A percentile compares a stretch with the other conserved stretches of the same genome.
phyloP scores from a whole-genome alignment of 1,140 invertebrate genomes.

The Muscidifurax raptorellus region DNA sequence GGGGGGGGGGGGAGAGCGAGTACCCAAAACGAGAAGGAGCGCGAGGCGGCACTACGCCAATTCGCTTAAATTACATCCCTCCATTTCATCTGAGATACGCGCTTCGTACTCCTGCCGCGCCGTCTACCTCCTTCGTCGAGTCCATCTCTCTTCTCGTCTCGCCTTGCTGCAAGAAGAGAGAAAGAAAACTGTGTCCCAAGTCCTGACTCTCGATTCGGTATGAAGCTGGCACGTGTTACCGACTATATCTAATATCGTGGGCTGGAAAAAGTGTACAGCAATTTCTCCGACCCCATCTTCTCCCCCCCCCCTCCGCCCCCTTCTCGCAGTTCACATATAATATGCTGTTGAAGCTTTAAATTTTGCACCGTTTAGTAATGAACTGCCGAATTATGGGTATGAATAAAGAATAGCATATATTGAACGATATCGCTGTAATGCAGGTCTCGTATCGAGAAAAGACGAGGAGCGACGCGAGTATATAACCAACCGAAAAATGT shows the following conservation, averaged over 20 bases:
- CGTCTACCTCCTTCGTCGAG: constrained; percentile 32
- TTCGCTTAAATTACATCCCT: constrained; percentile 61
- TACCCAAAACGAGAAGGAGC: neutral
- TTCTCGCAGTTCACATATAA: neutral
- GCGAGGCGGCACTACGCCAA: constrained; percentile 49
- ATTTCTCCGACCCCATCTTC: neutral
- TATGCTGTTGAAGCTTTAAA: neutral
- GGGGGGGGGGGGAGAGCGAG: constrained; percentile 36
- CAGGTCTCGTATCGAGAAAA: too few relatives aligned
- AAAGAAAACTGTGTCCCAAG: neutral
- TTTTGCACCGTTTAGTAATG: neutral
- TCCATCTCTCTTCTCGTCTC: constrained; percentile 52
- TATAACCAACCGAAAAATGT: too few relatives aligned
- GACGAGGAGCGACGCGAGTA: too few relatives aligned
- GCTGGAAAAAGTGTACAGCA: neutral
- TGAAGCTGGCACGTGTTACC: neutral
- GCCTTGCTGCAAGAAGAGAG: neutral
- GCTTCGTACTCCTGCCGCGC: neutral
- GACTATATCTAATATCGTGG: neutral
- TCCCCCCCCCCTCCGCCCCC: too few relatives aligned
- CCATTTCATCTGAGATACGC: constrained; percentile 55
- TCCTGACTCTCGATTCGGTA: neutral
- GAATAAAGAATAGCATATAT: too few relatives aligned
- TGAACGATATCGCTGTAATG: too few relatives aligned
- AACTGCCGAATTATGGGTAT: too few relatives aligned